Percentiles rank a stretch among this genome's conserved stretches.
Evolutionary conservation across 1,140 invertebrate genomes (phyloP).

Genomic region (Tenebrio molitor): DNA sequence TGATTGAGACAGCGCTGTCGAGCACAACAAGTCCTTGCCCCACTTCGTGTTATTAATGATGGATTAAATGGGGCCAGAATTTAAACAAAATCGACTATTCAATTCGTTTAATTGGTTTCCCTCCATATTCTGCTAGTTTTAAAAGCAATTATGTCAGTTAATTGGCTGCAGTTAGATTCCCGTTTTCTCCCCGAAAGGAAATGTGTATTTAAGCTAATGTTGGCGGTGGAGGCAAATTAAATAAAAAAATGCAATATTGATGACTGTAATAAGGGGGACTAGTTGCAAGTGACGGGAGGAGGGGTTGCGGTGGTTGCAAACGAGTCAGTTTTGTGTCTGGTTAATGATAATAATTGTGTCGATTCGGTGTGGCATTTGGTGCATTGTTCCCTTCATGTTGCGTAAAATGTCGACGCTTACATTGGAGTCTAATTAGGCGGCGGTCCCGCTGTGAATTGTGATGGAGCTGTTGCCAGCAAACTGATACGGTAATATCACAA

Average conservation of each 20-base stretch:
- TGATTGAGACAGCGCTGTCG: not conserved
- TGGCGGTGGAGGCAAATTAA: not conserved
- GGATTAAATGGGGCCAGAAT: not conserved
- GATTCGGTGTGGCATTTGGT: constrained; percentile 3
- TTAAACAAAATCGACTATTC: constrained; percentile 11
- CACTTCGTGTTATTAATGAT: not conserved
- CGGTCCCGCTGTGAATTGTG: too few relatives aligned
- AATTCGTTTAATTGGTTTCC: constrained; percentile 21
- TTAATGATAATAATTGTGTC: constrained; percentile 2
- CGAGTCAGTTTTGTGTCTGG: not conserved
- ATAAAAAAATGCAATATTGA: not conserved
- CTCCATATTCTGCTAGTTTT: not conserved
- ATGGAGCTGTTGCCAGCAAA: too few relatives aligned
- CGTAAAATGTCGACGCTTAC: constrained; percentile 11
- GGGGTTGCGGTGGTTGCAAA: not conserved
- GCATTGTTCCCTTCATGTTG: constrained; percentile 1
- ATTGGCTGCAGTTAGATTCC: constrained; percentile 22
- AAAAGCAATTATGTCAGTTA: constrained; percentile 20
- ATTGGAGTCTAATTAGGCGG: constrained; percentile 2
- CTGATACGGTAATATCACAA: too few relatives aligned
- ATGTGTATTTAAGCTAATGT: constrained; percentile 26
- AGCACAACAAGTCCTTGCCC: not conserved
- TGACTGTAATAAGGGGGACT: too few relatives aligned
- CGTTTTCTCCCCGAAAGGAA: constrained; percentile 4
- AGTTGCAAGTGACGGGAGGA: not conserved